phyloP scores from a whole-genome alignment of 2,113 vertebrate species.

The Parus major region DNA sequence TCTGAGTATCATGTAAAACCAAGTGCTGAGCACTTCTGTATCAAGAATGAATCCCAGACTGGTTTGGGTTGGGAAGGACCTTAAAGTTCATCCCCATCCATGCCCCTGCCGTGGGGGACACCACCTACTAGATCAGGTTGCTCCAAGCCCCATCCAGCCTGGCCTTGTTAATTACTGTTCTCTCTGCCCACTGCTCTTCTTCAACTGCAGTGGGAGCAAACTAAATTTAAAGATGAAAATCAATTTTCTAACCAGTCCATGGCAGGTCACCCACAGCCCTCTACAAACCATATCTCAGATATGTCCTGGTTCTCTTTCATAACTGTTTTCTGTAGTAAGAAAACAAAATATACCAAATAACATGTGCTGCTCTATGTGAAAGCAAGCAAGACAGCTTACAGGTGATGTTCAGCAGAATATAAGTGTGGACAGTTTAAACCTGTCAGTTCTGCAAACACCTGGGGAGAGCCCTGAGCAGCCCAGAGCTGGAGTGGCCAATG shows the following conservation, averaged over 20 bases:
- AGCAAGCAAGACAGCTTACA: background rate
- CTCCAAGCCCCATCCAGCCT: background rate
- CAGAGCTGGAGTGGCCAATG: fast-evolving
- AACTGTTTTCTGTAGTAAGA: background rate
- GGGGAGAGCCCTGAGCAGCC: fast-evolving
- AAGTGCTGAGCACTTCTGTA: background rate
- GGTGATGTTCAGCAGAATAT: background rate
- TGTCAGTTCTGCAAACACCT: background rate
- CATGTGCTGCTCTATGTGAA: background rate
- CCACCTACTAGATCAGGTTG: background rate
- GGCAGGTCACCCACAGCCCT: background rate
- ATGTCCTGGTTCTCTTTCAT: background rate
- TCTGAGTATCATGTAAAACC: background rate
- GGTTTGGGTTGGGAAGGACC: background rate
- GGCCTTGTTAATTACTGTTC: background rate
- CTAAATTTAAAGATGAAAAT: background rate
- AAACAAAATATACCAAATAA: background rate
- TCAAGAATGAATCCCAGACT: background rate
- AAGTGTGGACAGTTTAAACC: background rate
- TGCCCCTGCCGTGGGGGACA: background rate
- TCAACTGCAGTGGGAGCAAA: background rate
- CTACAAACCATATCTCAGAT: background rate
- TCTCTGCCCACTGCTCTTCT: background rate
- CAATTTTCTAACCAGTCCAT: fast-evolving
- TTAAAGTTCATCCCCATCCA: background rate